Base-by-base conservation (phyloP, 2,113 vertebrate species). In the Sylvilagus bachmani region DNA sequence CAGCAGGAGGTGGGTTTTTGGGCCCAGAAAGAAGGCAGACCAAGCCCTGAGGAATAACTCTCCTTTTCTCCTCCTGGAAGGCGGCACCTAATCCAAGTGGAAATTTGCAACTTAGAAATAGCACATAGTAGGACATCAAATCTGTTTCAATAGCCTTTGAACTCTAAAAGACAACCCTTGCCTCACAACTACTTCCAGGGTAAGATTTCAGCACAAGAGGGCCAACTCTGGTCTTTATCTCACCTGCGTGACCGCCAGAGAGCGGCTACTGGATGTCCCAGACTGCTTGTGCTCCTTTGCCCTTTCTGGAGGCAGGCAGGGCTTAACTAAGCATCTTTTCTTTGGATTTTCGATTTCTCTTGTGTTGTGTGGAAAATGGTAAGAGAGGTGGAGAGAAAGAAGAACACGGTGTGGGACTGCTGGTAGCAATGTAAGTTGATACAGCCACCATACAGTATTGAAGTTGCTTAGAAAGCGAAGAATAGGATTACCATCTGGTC, bases 271-370 rank as follows among this genome's bases (percentile, higher is more conserved):
- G n/a, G 73, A 49, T 27, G 2, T 13, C 44, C 14, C 69, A 3
- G 11, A 13, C 19, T 22, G 5, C 6, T 61, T 53, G 21, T 69
- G 11, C 25, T 55, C 21, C 62, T 38, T 71, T 49, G 44, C 7
- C 13, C 3, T 61, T 36, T 25, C 3, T n/a, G 13, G 66, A n/a
- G 19, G 38, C 69, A 62, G 10, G 44, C 1, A 0, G 6, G 25
- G 8, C 25, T 27, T 67, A 10, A 17, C 10, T 0, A 19, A 62
- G 29, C 58, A 4, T 29, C 2, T 89, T 36, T 29, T 22, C 12
- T 86, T 89, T 93, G 24, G n/a, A 14, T 71, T 71, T 89, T 91
- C 7, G 51, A 66, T 83, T 77, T 89, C 38, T 93, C n/a, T 25
- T 64, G 67, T 89, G 24, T 27, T 74, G 51, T 44, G 6, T 29